Percentiles rank a stretch among this genome's conserved stretches.
phyloP scores from a whole-genome alignment of 2,113 vertebrate species.

The Oncorhynchus keta region DNA sequence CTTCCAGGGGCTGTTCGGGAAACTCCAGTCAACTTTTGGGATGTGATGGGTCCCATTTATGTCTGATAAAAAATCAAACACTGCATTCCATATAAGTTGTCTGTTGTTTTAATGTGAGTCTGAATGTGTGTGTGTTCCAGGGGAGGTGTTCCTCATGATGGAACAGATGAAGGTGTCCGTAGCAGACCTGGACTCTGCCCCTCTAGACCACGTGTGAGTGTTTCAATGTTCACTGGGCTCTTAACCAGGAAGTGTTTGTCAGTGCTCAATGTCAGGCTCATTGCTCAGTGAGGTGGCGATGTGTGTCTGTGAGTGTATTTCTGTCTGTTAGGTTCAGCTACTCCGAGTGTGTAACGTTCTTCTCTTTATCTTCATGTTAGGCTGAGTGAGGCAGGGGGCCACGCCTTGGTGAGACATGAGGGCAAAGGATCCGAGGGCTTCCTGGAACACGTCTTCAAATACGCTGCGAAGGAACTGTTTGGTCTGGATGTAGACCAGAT shows the following conservation, averaged over 20 bases:
- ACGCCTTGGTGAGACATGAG: conserved; percentile 73
- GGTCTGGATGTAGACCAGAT: conserved; percentile 84
- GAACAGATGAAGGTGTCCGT: conserved; percentile 80
- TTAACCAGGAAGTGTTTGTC: conserved; percentile 1
- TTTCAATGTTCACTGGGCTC: conserved; percentile 28
- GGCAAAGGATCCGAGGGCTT: conserved; percentile 85
- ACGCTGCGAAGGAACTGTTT: conserved; percentile 91
- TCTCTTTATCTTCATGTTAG: conserved; percentile 56
- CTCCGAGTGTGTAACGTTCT: background rate
- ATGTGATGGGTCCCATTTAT: too few species aligned
- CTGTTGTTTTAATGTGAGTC: background rate
- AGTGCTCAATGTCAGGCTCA: background rate
- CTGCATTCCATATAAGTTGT: background rate
- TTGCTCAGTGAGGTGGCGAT: too few species aligned
- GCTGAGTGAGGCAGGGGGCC: conserved; percentile 76
- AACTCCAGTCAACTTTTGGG: too few species aligned
- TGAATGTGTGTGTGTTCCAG: conserved; percentile 60
- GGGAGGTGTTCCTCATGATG: conserved; percentile 89
- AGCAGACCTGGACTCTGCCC: conserved; percentile 76
- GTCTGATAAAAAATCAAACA: too few species aligned
- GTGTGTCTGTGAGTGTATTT: conserved; percentile 9
- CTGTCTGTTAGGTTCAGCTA: background rate
- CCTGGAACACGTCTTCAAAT: conserved; percentile 87
- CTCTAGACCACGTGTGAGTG: conserved; percentile 91
- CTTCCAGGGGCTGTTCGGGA: too few species aligned